These are phyloP conservation scores for Drosophila tanythrix DNA, from an alignment of 2,888 invertebrate species.

Conservation along the genomic window DNA sequence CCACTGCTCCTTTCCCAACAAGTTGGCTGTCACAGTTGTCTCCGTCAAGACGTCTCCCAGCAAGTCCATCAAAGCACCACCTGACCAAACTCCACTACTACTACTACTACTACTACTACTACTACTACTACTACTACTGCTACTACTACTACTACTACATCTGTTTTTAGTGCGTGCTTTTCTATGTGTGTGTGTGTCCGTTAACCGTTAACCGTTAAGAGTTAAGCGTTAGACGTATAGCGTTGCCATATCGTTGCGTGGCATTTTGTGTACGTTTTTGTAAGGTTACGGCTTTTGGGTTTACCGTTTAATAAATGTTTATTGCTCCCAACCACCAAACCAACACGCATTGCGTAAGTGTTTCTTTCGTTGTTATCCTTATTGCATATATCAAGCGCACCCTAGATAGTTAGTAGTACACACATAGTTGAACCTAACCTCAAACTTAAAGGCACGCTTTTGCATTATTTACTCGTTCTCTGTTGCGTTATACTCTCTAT, in stretches of 20 bases:
- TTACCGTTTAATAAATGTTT: conserved; percentile 65
- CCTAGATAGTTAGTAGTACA: conserved; percentile 23
- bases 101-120: conserved; percentile 1
- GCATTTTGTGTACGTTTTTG: conserved; percentile 45
- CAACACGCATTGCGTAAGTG: conserved; percentile 68
- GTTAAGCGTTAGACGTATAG: conserved; percentile 41
- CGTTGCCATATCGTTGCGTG: conserved; percentile 61
- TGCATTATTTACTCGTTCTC: conserved; percentile 23
- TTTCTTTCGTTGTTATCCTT: conserved; percentile 62
- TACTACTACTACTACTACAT: conserved; percentile 21
- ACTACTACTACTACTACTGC: neutral
- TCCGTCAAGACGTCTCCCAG: conserved; percentile 40
- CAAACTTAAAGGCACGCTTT: conserved; percentile 49
- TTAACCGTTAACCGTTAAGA: conserved; percentile 34
- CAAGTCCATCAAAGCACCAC: conserved; percentile 20
- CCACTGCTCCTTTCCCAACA: neutral
- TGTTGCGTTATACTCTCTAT: conserved; percentile 34
- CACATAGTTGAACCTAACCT: conserved; percentile 13
- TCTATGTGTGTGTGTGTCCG: conserved; percentile 42
- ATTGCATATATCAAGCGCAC: conserved; percentile 44
- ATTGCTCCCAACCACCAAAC: conserved; percentile 44
- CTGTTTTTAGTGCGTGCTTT: conserved; percentile 55
- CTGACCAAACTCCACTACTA: conserved; percentile 24
- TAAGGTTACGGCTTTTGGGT: conserved; percentile 62
- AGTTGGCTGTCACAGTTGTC: conserved; percentile 45